These are phyloP conservation scores for Spermophilus dauricus DNA, from an alignment of 2,113 vertebrate species.

Conservation along the genomic window DNA sequence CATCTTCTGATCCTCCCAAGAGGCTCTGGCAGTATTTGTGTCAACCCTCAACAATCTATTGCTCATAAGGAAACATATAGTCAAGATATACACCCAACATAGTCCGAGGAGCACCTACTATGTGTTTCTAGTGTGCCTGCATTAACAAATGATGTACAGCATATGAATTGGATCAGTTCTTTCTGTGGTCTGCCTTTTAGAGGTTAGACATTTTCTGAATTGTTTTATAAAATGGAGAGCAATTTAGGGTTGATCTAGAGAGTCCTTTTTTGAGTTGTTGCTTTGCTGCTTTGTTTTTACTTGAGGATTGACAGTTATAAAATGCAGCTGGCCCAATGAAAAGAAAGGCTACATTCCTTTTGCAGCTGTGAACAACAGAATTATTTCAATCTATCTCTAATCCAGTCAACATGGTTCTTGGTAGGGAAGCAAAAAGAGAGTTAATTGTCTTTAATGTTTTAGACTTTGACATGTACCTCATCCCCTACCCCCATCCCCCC, in stretches of 20 bases:
- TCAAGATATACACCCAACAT: not conserved
- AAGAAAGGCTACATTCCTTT: slow-evolving; percentile 30
- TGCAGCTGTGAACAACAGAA: slow-evolving; percentile 65
- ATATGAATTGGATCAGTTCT: not conserved
- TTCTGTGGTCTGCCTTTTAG: not conserved
- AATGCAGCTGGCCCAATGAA: slow-evolving; percentile 70
- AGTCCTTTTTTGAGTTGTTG: not conserved
- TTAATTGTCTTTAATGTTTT: slow-evolving; percentile 10
- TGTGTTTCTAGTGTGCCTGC: not conserved
- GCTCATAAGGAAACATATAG: slow-evolving; percentile 21
- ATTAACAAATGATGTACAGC: fast-evolving
- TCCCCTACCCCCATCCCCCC: no score
- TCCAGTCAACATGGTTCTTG: slow-evolving; percentile 34
- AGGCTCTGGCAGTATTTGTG: not conserved
- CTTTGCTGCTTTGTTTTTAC: slow-evolving; percentile 58
- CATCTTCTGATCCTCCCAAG: not conserved
- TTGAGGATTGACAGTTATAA: slow-evolving; percentile 71
- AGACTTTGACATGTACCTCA: not conserved
- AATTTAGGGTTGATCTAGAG: slow-evolving; percentile 40
- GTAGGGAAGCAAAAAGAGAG: slow-evolving; percentile 22
- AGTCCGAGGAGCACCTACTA: not conserved
- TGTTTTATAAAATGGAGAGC: slow-evolving; percentile 14
- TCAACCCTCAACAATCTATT: not conserved
- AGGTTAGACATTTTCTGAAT: slow-evolving; percentile 30
- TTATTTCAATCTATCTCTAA: slow-evolving; percentile 64